Evolutionary conservation across 2,888 invertebrate species (phyloP), one percentile per base, ranked within the genome.

Genomic region (Drosophila prolongata): DNA sequence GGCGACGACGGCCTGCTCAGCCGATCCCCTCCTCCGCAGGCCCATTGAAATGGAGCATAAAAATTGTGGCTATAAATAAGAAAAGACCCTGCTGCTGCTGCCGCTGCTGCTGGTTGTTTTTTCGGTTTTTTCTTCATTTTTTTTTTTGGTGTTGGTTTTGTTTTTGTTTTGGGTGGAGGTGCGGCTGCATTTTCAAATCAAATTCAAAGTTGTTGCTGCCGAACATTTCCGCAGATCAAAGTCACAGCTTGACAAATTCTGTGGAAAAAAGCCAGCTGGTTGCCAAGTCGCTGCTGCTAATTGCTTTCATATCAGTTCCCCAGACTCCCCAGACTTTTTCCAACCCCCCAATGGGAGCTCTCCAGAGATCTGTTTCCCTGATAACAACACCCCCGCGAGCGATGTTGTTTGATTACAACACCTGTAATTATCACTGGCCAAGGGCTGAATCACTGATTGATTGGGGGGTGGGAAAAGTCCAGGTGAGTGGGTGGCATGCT

Each of bases 181-280:
- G 52, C 56, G 55, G 64, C 56, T 64, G 76, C 73, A 67, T 80
- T 86, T 76, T 83, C 81, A 84, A 87, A 83, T 87, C 82, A 83
- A 87, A 86, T 86, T 78, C 78, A 77, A 80, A 76, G 71, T 82
- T 83, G 74, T 72, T 85, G 85, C 76, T 85, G 87, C 82, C 78
- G 65, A 70, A 84, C 83, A 84, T 84, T 84, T 84, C 83, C 87
- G 87, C 77, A 86, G 85, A 88, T 86, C 89, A 86, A 86, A 86
- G 85, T 88, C 85, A 88, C 85, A 86, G 85, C 85, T 87, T 88
- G 85, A 85, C 85, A 88, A 84, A 79, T 83, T 83, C 83, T 73
- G 65, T 70, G 76, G 80, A 83, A 87, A 75, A 64, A 61, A 68
- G 66, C 61, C 72, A 71, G 73, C 61, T 56, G 70, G 61, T 57